A percentile compares a stretch with the other conserved stretches of the same genome.
Evolutionary conservation across 2,888 invertebrate genomes (phyloP).

Genomic region (Tiliacea aurago): DNA sequence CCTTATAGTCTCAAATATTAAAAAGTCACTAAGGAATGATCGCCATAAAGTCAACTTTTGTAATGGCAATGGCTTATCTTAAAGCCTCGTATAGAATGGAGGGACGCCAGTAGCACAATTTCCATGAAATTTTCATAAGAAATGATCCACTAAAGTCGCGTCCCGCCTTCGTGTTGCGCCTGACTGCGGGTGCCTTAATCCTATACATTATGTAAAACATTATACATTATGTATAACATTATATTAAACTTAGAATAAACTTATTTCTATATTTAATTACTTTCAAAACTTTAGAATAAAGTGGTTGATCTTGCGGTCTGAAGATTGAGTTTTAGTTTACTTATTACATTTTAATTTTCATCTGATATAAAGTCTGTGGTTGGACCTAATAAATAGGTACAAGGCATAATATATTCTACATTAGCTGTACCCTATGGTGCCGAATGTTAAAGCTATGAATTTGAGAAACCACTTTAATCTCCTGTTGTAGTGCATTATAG

Average conservation of each 20-base stretch:
- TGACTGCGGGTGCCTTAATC: background rate
- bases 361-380: slow-evolving; percentile 1
- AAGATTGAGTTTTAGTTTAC: slow-evolving; percentile 17
- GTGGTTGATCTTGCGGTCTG: background rate
- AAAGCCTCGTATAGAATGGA: too few species aligned
- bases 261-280: background rate
- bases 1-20: slow-evolving; percentile 13
- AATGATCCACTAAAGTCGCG: too few species aligned
- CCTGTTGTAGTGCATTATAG: background rate
- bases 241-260: background rate
- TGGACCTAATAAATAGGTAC: background rate
- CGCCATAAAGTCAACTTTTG: slow-evolving; percentile 2
- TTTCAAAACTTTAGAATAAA: slow-evolving; percentile 8
- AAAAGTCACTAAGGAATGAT: slow-evolving; percentile 32
- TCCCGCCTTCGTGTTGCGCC: too few species aligned
- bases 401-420: background rate
- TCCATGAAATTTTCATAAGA: too few species aligned
- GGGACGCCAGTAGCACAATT: too few species aligned
- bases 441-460: background rate
- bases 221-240: slow-evolving; percentile 2
- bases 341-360: slow-evolving; percentile 18
- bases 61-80: background rate
- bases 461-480: background rate
- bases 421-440: too few species aligned
- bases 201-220: too few species aligned